phyloP scores from a whole-genome alignment of 1,140 invertebrate genomes.

The Neuroterus valhalla region DNA sequence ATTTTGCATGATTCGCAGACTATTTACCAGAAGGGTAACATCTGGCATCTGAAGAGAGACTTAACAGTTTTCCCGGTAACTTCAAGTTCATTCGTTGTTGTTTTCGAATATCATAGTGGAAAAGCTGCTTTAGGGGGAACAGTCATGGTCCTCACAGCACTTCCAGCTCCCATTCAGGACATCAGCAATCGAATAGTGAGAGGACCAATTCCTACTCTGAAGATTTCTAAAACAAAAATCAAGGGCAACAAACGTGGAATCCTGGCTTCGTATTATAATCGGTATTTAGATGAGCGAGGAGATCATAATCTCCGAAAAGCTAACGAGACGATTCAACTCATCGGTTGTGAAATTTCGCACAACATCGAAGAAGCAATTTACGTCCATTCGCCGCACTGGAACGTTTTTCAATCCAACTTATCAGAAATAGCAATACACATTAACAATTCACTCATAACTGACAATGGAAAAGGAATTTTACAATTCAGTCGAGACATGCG shows the following conservation, averaged over 20 bases:
- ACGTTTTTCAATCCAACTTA: conserved; percentile 86
- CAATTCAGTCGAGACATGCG: conserved; percentile 93
- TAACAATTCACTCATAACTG: conserved; percentile 87
- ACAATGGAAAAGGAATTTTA: conserved; percentile 89
- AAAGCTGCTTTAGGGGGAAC: conserved; percentile 84
- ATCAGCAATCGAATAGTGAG: conserved; percentile 82
- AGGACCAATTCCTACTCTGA: conserved; percentile 85
- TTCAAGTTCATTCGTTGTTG: conserved; percentile 88
- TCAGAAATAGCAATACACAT: conserved; percentile 90
- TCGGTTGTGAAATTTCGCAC: conserved; percentile 87
- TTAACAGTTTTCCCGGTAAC: conserved; percentile 90
- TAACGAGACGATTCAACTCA: conserved; percentile 89
- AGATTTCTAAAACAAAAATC: conserved; percentile 83
- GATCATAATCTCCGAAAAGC: conserved; percentile 90
- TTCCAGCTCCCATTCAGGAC: conserved; percentile 80
- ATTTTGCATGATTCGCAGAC: conserved; percentile 85
- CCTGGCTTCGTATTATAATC: conserved; percentile 91
- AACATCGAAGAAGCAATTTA: conserved; percentile 88
- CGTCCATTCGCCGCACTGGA: conserved; percentile 89
- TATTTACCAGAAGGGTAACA: conserved; percentile 77
- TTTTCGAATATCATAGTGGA: conserved; percentile 89
- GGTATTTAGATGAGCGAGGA: conserved; percentile 87
- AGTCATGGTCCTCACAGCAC: conserved; percentile 88
- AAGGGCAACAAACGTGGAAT: conserved; percentile 88
- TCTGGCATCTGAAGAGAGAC: conserved; percentile 88